Evolutionary conservation across 2,888 invertebrate genomes (phyloP).

Genomic region (Myathropa florea): DNA sequence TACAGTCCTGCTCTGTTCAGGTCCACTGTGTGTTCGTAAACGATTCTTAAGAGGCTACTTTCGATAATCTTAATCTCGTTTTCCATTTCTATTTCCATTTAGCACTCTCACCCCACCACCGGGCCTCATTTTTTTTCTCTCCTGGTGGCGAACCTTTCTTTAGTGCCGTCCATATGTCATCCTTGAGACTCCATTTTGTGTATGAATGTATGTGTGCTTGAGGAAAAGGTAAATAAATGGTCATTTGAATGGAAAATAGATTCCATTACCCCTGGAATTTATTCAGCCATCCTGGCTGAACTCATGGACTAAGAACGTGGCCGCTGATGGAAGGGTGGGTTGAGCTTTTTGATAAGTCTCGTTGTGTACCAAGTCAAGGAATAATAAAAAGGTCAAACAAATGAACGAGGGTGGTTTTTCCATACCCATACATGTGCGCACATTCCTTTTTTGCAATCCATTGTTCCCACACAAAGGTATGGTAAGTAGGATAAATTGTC

Average conservation of each 20-base stretch:
- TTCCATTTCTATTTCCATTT: conserved; percentile 69
- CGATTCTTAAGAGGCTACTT: conserved; percentile 69
- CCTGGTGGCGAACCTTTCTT: conserved; percentile 27
- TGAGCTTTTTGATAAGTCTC: conserved; percentile 54
- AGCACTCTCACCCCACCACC: conserved; percentile 64
- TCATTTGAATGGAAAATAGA: conserved; percentile 71
- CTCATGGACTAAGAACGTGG: conserved; percentile 18
- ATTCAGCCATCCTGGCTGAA: conserved; percentile 46
- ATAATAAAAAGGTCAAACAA: conserved; percentile 67
- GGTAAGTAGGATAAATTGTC: conserved; percentile 65
- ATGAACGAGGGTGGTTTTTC: conserved; percentile 50
- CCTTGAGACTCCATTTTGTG: conserved; percentile 55
- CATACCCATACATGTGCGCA: background rate
- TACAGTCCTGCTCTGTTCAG: background rate
- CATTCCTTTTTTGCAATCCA: conserved; percentile 10
- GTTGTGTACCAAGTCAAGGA: conserved; percentile 18
- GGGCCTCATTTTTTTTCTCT: background rate
- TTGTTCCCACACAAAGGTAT: conserved; percentile 64
- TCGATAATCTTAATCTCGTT: conserved; percentile 71
- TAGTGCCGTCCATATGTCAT: conserved; percentile 63
- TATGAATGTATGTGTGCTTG: background rate
- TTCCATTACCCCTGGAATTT: conserved; percentile 69
- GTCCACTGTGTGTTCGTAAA: conserved; percentile 28
- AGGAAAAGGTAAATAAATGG: conserved; percentile 68
- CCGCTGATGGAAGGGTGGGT: conserved; percentile 31